phyloP scores from a whole-genome alignment of 2,797 vertebrate genomes.

The Microctenopoma stevenorrisi region DNA sequence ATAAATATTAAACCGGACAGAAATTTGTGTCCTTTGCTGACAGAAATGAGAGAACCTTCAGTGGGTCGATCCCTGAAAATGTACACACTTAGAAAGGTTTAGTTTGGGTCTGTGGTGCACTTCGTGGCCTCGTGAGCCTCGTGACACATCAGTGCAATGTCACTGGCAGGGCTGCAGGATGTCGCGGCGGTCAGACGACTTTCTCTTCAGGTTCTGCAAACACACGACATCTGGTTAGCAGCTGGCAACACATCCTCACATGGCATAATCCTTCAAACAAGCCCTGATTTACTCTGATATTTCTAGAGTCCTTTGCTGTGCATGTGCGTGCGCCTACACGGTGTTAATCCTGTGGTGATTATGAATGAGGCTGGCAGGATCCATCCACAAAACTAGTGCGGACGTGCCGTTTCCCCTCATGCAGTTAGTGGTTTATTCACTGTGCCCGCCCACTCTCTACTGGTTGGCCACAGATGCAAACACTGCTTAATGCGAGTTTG shows the following conservation, averaged over 20 bases:
- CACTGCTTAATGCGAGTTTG: too few species aligned
- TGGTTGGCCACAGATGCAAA: too few species aligned
- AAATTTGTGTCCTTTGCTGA: conserved; percentile 10
- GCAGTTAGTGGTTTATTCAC: background rate
- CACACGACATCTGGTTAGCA: conserved; percentile 3
- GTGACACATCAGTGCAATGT: conserved; percentile 12
- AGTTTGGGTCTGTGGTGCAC: conserved; percentile 8
- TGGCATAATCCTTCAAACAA: conserved; percentile 36
- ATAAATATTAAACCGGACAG: background rate
- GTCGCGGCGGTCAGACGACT: conserved; percentile 63
- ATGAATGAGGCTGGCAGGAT: conserved; percentile 45
- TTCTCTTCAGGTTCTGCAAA: conserved; percentile 80
- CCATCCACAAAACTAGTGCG: conserved; percentile 22
- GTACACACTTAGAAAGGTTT: conserved; percentile 1
- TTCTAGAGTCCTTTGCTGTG: conserved; percentile 31
- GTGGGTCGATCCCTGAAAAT: background rate
- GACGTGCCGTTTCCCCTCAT: background rate
- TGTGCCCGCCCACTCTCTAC: too few species aligned
- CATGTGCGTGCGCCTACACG: conserved; percentile 1
- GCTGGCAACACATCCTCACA: background rate
- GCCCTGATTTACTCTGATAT: conserved; percentile 24
- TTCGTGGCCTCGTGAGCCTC: conserved; percentile 11
- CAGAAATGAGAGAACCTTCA: background rate
- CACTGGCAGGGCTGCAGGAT: conserved; percentile 75
- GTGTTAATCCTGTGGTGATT: conserved; percentile 50